These are phyloP conservation scores for Peromyscus leucopus DNA, from an alignment of 2,113 vertebrate genomes.

Conservation along the genomic window DNA sequence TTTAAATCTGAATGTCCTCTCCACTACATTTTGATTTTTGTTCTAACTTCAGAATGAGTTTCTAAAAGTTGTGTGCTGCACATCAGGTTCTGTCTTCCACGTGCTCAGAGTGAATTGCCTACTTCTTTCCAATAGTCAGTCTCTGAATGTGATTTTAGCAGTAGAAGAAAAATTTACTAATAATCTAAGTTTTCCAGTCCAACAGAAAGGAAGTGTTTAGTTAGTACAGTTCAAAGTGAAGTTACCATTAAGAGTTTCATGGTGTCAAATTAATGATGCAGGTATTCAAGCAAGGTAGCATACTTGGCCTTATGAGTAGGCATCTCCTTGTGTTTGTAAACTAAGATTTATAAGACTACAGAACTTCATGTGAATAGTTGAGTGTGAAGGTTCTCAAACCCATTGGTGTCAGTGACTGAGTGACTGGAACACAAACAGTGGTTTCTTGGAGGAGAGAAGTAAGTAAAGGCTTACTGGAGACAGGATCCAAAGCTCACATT, in stretches of 20 bases:
- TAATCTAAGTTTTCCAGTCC: neutral
- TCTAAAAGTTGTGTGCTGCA: constrained; percentile 1
- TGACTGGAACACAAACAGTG: neutral
- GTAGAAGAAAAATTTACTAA: neutral
- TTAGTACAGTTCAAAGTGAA: constrained; percentile 53
- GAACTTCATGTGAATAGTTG: neutral
- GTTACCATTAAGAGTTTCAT: neutral
- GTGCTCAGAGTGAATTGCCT: neutral
- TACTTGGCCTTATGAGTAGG: neutral
- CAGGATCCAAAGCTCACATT: neutral
- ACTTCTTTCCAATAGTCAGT: neutral
- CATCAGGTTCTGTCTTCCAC: neutral
- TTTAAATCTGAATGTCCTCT: neutral
- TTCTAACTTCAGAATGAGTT: neutral
- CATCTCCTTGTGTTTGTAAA: neutral
- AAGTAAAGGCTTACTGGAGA: neutral
- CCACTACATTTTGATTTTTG: neutral
- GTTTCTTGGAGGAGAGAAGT: neutral
- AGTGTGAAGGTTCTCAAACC: neutral
- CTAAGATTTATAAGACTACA: neutral
- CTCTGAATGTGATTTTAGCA: constrained; percentile 26
- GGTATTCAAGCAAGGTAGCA: neutral
- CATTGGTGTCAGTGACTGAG: neutral
- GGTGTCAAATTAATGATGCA: neutral
- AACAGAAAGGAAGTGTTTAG: constrained; percentile 30